Conservation (phyloP, 2,888 invertebrate species). For the Drepanosiphum platanoidis region DNA sequence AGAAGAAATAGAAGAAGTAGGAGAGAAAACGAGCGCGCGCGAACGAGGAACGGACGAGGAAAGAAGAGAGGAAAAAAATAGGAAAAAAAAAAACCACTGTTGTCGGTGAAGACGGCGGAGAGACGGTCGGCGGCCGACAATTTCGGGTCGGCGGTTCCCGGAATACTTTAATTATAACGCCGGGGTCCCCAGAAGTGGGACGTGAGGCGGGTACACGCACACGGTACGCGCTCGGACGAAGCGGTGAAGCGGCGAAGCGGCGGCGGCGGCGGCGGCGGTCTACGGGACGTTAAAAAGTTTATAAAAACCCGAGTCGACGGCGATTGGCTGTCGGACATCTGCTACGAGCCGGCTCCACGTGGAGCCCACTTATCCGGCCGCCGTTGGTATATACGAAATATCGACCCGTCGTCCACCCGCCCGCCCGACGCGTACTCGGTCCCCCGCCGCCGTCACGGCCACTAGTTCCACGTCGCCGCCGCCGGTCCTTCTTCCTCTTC, state of each 20-base stretch:
- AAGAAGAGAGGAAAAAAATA: not conserved
- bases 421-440: not conserved
- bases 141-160: slow-evolving; percentile 61
- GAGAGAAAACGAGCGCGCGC: slow-evolving; percentile 10
- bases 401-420: slow-evolving; percentile 49
- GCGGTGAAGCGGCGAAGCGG: not conserved
- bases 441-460: not conserved
- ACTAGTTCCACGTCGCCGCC: not conserved
- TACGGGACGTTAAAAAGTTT: slow-evolving; percentile 62
- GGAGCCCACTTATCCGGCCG: slow-evolving; percentile 61
- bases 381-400: slow-evolving; percentile 40
- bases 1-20: not conserved
- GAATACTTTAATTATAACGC: slow-evolving; percentile 62
- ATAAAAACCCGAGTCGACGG: slow-evolving; percentile 59
- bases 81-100: slow-evolving; percentile 45
- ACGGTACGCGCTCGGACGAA: slow-evolving; percentile 36
- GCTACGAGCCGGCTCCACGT: slow-evolving; percentile 62
- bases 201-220: slow-evolving; percentile 34
- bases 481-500: not conserved
- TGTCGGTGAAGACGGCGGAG: slow-evolving; percentile 56
- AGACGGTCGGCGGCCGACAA: slow-evolving; percentile 51
- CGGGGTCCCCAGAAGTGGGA: slow-evolving; percentile 49
- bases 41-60: slow-evolving; percentile 28
- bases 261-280: slow-evolving; percentile 15
- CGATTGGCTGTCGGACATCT: slow-evolving; percentile 60